Percentiles rank a stretch among this genome's conserved stretches.
These are phyloP conservation scores for Lepus oiostolus DNA, from an alignment of 2,797 vertebrate genomes.

Conservation along the genomic window DNA sequence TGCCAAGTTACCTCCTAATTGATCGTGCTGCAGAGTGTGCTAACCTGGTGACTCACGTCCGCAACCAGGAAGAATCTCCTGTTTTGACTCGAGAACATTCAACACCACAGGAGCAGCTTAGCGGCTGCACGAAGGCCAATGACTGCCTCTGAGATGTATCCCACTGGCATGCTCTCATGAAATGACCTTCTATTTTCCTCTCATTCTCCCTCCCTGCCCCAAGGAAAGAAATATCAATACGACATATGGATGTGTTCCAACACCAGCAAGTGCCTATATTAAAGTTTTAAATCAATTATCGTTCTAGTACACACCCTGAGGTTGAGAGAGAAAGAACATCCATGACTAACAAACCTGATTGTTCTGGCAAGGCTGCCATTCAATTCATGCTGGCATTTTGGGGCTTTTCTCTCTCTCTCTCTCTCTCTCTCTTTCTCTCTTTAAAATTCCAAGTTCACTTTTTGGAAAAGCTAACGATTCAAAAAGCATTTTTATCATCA, in stretches of 20 bases:
- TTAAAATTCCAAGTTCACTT: slow-evolving; percentile 55
- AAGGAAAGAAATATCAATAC: slow-evolving; percentile 80
- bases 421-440: slow-evolving; percentile 65
- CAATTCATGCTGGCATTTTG: slow-evolving; percentile 84
- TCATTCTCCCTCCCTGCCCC: slow-evolving; percentile 55
- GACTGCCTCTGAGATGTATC: slow-evolving; percentile 65
- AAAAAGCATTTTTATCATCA: slow-evolving; percentile 66
- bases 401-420: slow-evolving; percentile 75
- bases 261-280: slow-evolving; percentile 85
- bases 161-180: slow-evolving; percentile 75
- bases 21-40: background rate
- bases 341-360: slow-evolving; percentile 90
- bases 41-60: background rate
- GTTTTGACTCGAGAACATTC: background rate
- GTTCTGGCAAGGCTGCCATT: slow-evolving; percentile 86
- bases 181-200: slow-evolving; percentile 62
- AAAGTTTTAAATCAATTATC: slow-evolving; percentile 89
- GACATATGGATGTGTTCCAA: slow-evolving; percentile 84
- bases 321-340: slow-evolving; percentile 88
- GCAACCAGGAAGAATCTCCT: background rate
- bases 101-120: background rate
- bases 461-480: slow-evolving; percentile 43
- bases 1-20: background rate
- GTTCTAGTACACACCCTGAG: slow-evolving; percentile 88
- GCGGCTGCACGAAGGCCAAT: slow-evolving; percentile 44